Evolutionary conservation across 2,888 invertebrate genomes (phyloP), one percentile per base, ranked within the genome.

Genomic region (Drosophila meridiana): DNA sequence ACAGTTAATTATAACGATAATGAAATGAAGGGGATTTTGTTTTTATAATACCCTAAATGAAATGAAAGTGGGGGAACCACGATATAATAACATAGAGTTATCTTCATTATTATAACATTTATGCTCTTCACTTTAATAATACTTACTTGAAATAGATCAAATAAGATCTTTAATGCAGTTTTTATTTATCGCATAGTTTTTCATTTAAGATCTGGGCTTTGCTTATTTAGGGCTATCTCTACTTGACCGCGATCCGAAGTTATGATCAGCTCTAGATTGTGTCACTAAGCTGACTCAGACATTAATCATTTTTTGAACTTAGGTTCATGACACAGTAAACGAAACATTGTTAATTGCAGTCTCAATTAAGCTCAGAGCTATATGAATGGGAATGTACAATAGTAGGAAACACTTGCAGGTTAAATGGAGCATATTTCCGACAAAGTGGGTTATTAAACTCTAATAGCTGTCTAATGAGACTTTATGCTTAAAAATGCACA

Each of bases 1-100:
- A 79, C 53, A 55, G 32, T 58, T 66, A 66, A 30, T 28, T 59
- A 40, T 63, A 61, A 48, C n/a, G 11, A 13, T 69, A 32, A 42
- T 32, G n/a, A 42, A n/a, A 6, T 34, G 11, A 56, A 2, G 1
- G 9, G 14, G 26, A 40, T n/a, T 9, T 9, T 34, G 20, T 3
- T 30, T 7, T n/a, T 6, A 7, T 8, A 14, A 11, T 45, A 6
- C 20, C 20, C 20, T 20, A 20, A 20, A 20, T 20, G 20, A 20
- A 20, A 20, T 20, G 20, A 20, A 20, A 20, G 20, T 20, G 20
- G 20, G 20, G 20, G 20, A 20, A 20, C 20, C 20, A 20, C 20
- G 20, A 20, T 20, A 20, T 20, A 20, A 20, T 20, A 20, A 20
- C 20, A 20, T 20, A 20, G 20, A 20, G 20, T 20, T 20, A 20